Conservation (phyloP, 2,797 vertebrate species). For the Protosalanx chinensis region DNA sequence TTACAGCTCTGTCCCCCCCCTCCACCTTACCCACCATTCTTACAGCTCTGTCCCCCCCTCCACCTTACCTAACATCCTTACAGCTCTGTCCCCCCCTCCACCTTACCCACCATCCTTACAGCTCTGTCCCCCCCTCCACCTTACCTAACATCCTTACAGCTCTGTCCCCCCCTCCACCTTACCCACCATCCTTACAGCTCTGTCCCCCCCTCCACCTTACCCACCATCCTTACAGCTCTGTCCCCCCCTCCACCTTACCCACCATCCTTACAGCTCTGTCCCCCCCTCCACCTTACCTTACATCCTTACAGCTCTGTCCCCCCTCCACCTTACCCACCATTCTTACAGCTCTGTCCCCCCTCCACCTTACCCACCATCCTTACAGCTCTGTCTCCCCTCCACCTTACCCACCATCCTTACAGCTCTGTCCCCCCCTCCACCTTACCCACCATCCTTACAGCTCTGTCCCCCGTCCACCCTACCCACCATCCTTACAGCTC, state of each 20-base stretch:
- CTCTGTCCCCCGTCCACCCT: no score
- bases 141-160: background rate
- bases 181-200: background rate
- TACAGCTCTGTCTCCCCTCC: background rate
- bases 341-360: no score
- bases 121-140: background rate
- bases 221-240: no score
- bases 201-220: no score
- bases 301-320: background rate
- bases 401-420: no score
- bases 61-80: no score
- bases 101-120: no score
- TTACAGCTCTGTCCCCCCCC: background rate
- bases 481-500: background rate
- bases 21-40: background rate
- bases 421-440: background rate
- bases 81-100: background rate
- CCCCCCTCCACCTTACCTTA: no score
- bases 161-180: no score
- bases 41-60: no score
- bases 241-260: background rate
- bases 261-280: no score
- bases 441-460: background rate
- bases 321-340: background rate
- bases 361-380: no score